Conservation (phyloP, 2,797 vertebrate genomes). For the Chiloscyllium punctatum region DNA sequence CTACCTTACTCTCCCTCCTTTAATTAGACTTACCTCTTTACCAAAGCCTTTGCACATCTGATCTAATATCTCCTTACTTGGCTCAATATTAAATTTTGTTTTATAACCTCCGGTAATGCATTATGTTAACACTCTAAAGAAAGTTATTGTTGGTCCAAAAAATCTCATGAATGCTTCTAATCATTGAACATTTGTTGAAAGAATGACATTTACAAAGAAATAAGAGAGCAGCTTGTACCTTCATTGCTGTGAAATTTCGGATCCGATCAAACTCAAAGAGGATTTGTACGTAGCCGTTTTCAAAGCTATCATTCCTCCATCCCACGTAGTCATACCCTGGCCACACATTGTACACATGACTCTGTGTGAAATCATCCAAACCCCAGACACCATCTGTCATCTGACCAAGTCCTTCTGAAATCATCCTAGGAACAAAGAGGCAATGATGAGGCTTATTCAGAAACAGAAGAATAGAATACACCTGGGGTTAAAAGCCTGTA, state of each 20-base stretch:
- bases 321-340: slow-evolving; percentile 93
- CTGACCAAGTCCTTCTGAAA: slow-evolving; percentile 84
- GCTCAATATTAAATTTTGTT: not conserved
- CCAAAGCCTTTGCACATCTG: not conserved
- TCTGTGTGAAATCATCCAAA: slow-evolving; percentile 82
- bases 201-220: not conserved
- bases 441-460: not conserved
- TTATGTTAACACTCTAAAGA: not conserved
- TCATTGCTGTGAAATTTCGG: slow-evolving; percentile 94
- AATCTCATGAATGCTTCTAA: too few species aligned
- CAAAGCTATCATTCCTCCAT: slow-evolving; percentile 83
- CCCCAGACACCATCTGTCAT: slow-evolving; percentile 88
- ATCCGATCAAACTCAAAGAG: slow-evolving; percentile 91
- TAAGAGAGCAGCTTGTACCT: slow-evolving; percentile 57
- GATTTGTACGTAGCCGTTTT: slow-evolving; percentile 80
- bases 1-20: too few species aligned
- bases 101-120: not conserved
- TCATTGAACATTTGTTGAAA: not conserved
- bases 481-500: not conserved
- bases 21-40: not conserved
- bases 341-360: slow-evolving; percentile 85
- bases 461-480: not conserved
- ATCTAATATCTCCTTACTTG: not conserved
- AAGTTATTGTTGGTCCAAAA: not conserved
- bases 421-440: slow-evolving; percentile 68